Conservation (phyloP, 2,113 vertebrate species). For the Dascyllus trimaculatus region DNA sequence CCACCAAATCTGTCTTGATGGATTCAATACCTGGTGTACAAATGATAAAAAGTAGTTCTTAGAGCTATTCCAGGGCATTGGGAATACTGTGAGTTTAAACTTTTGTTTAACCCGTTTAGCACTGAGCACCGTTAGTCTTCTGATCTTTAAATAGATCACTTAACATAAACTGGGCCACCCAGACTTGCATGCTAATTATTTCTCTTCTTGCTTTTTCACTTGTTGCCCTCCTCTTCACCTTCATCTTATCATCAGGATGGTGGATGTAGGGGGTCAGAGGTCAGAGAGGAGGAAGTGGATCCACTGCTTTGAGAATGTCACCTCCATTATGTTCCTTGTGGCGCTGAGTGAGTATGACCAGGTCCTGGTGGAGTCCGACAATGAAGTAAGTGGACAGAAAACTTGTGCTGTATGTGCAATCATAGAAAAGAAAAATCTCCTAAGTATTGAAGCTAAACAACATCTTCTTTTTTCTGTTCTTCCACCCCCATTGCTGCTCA, state of each 20-base stretch:
- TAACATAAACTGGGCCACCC: background rate
- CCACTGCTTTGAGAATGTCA: constrained; percentile 99
- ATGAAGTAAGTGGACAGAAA: constrained; percentile 86
- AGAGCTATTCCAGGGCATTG: background rate
- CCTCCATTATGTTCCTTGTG: constrained; percentile 99
- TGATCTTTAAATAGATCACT: background rate
- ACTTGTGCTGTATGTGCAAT: too few relatives aligned
- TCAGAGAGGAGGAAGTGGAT: constrained; percentile 99
- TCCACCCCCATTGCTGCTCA: background rate
- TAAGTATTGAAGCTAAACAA: background rate
- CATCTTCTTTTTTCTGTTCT: background rate
- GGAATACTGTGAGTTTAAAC: constrained; percentile 6
- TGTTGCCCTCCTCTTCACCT: background rate
- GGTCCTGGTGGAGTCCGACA: constrained; percentile 99
- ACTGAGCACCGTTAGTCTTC: background rate
- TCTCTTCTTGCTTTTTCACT: constrained; percentile 2
- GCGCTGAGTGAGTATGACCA: constrained; percentile 99
- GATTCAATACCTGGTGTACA: constrained; percentile 57
- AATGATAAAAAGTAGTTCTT: background rate
- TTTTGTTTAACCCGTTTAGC: background rate
- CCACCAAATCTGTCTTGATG: constrained; percentile 42
- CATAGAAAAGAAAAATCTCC: too few relatives aligned
- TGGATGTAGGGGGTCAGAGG: constrained; percentile 97
- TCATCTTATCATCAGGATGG: constrained; percentile 88
- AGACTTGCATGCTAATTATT: constrained; percentile 3